Evolutionary conservation across 2,797 vertebrate species (phyloP), one percentile per base, ranked within the genome.

Genomic region (Cirrhinus molitorella): DNA sequence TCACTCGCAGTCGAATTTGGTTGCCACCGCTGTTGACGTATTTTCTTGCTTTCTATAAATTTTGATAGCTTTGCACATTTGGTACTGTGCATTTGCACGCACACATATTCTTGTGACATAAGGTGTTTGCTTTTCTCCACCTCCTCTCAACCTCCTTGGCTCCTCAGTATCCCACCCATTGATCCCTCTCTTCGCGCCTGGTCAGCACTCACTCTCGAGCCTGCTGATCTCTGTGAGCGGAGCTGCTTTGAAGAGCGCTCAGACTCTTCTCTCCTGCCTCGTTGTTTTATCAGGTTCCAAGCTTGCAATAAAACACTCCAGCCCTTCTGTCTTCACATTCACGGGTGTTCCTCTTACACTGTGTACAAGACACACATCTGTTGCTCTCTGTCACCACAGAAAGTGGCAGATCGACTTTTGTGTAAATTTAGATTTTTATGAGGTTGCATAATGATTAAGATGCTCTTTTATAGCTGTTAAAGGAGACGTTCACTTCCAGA

Each of bases 151-250:
- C 87, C 73, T 80, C 49, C 37, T 63, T 65, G 28, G 79, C 73
- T 83, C 13, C 71, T 59, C 53, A 87, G 34, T 85, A 81, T 87
- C 87, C 79, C 83, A 43, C 79, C 71, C 81, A 89, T 91, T 71
- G 80, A 88, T 87, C 88, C 67, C 3, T 51, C 83, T 88, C 80
- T 89, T 92, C 88, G 61, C 83, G 89, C 84, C 80, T 87, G 88
- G 88, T 90, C 90, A 91, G 89, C 91, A 89, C 70, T 84, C 80
- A 63, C 74, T 88, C 21, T 65, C n/a, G 25, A 75, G 49, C 77
- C 53, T 55, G 45, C 85, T 86, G 79, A 88, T 89, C 83, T 86
- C 51, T 84, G 75, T 78, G 61, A 85, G 47, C 45, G 3, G n/a
- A 70, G 67, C 61, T 57, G 57, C 61, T 81, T 70, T 84, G 81